Percentiles rank a stretch among this genome's conserved stretches.
phyloP scores from a whole-genome alignment of 2,113 vertebrate species.

The Nycticorax nycticorax region DNA sequence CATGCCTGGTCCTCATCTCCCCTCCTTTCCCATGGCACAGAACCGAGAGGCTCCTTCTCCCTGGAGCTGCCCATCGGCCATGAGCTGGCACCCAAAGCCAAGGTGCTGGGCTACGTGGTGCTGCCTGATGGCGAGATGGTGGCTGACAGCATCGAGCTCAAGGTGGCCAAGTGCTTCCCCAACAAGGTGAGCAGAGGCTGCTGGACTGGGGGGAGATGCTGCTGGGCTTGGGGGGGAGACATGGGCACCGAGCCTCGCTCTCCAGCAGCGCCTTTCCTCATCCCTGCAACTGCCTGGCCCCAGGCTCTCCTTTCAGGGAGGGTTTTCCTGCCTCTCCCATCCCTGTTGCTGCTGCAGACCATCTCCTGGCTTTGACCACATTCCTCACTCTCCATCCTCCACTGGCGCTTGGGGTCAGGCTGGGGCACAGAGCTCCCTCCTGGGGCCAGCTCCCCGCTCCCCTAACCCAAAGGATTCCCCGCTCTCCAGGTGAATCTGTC shows the following conservation, averaged over 20 bases:
- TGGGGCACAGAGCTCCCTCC: neutral
- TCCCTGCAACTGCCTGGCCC: neutral
- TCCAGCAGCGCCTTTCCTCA: neutral
- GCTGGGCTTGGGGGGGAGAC: neutral
- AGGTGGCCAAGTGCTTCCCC: neutral
- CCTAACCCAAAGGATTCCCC: neutral
- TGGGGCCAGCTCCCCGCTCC: neutral
- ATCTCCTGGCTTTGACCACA: neutral
- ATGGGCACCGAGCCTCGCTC: neutral
- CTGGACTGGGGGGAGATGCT: neutral
- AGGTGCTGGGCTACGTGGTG: neutral
- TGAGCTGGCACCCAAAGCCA: neutral
- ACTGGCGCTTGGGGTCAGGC: neutral
- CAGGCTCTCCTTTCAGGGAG: neutral
- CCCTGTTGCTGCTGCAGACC: neutral
- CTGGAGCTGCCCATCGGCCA: neutral
- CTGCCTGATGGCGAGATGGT: neutral
- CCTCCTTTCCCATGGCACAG: neutral
- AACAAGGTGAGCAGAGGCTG: neutral
- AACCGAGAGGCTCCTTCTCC: neutral
- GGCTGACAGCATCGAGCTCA: neutral
- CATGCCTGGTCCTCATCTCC: neutral
- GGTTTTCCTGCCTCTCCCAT: neutral
- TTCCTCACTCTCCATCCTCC: neutral
- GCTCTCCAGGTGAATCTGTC: slow-evolving; percentile 65